Percentiles rank a stretch among this genome's conserved stretches.
phyloP scores from a whole-genome alignment of 2,113 vertebrate genomes.

The Microtus richardsoni region DNA sequence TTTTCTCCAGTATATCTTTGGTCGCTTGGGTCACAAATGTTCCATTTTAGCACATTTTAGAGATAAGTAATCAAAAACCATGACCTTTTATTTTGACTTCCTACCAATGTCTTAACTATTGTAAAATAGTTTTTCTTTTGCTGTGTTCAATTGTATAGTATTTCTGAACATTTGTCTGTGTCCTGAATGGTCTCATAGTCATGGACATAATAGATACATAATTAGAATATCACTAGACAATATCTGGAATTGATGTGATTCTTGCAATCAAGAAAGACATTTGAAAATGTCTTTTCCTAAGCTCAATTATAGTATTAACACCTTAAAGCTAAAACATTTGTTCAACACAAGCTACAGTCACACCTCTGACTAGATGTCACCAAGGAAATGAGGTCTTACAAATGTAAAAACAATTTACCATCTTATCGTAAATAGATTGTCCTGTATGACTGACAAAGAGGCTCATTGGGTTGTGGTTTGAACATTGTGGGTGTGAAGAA shows the following conservation, averaged over 20 bases:
- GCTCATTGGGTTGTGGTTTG: constrained; percentile 34
- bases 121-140: constrained; percentile 58
- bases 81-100: constrained; percentile 64
- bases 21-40: constrained; percentile 65
- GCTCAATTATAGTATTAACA: constrained; percentile 51
- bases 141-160: constrained; percentile 53
- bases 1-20: constrained; percentile 66
- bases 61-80: constrained; percentile 71
- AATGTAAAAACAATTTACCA: constrained; percentile 15
- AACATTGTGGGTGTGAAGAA: constrained; percentile 47
- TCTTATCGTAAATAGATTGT: constrained; percentile 30
- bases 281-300: constrained; percentile 37
- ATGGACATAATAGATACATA: constrained; percentile 23
- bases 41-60: constrained; percentile 71
- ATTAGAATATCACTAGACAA: constrained; percentile 42
- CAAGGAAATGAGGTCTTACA: constrained; percentile 53
- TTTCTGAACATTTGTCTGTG: constrained; percentile 65
- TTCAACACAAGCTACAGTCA: constrained; percentile 62
- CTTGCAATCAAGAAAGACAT: constrained; percentile 40
- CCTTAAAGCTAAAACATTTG: constrained; percentile 67
- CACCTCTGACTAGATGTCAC: constrained; percentile 52
- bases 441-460: constrained; percentile 50
- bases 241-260: constrained; percentile 46
- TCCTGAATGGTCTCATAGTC: constrained; percentile 53
- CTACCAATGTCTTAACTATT: constrained; percentile 48